These are phyloP conservation scores for Drosophila setosimentum DNA, from an alignment of 2,888 invertebrate species.

Conservation along the genomic window DNA sequence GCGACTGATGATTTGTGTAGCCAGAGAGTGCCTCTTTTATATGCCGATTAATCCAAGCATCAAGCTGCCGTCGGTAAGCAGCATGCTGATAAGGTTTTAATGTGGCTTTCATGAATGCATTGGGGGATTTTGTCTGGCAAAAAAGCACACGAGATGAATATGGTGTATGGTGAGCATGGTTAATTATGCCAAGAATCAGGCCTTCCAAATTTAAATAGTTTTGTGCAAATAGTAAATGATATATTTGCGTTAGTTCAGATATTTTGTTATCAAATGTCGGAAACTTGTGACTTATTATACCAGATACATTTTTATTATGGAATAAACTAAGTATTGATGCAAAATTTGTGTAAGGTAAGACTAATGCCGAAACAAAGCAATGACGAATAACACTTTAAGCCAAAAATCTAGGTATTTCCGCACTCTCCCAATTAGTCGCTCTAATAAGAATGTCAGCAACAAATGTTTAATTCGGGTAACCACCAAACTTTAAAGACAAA, in stretches of 20 bases:
- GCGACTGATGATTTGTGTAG: constrained; percentile 37
- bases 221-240: neutral
- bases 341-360: neutral
- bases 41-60: neutral
- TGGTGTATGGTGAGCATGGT: neutral
- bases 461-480: constrained; percentile 26
- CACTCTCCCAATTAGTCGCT: neutral
- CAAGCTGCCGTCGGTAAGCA: neutral
- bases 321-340: neutral
- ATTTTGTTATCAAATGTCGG: neutral
- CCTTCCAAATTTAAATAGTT: neutral
- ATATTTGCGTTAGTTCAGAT: neutral
- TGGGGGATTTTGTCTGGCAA: constrained; percentile 31
- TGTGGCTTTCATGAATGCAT: no score
- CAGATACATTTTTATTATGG: neutral
- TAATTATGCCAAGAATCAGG: constrained; percentile 4
- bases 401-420: neutral
- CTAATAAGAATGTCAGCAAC: neutral
- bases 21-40: constrained; percentile 14
- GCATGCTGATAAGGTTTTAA: constrained; percentile 1
- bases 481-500: constrained; percentile 11
- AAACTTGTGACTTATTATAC: neutral
- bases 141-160: constrained; percentile 23
- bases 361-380: neutral
- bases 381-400: neutral